Evolutionary conservation across 2,888 invertebrate species (phyloP).

Genomic region (Euclidia mi): DNA sequence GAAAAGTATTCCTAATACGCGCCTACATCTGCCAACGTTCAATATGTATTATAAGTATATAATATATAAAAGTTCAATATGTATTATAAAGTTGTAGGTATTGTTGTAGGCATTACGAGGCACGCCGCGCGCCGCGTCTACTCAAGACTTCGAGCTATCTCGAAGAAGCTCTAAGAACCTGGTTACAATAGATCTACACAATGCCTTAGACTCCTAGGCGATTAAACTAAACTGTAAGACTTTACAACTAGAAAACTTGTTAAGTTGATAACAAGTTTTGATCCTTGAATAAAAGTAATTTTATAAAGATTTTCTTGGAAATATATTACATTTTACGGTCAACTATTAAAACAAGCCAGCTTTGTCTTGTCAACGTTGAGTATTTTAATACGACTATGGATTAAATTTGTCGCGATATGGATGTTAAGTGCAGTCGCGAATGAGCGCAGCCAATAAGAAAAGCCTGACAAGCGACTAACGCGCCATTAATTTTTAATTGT

Average conservation of each 20-base stretch:
- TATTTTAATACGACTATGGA: too few species aligned
- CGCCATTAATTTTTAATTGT: too few species aligned
- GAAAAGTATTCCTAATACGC: too few species aligned
- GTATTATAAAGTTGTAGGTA: background rate
- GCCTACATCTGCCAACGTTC: too few species aligned
- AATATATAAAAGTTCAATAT: too few species aligned
- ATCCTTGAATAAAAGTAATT: slow-evolving; percentile 18
- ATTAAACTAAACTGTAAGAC: slow-evolving; percentile 14
- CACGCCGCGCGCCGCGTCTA: slow-evolving; percentile 1
- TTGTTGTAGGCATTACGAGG: background rate
- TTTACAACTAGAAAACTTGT: slow-evolving; percentile 17
- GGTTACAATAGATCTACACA: slow-evolving; percentile 15
- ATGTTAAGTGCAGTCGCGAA: too few species aligned
- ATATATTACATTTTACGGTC: background rate
- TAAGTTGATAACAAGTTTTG: slow-evolving; percentile 22
- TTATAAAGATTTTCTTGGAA: slow-evolving; percentile 1
- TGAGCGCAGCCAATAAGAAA: too few species aligned
- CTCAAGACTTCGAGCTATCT: slow-evolving; percentile 8
- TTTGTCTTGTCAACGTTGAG: slow-evolving; percentile 2
- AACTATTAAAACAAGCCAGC: background rate
- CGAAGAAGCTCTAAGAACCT: slow-evolving; percentile 1
- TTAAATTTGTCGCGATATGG: too few species aligned
- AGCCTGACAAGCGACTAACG: too few species aligned
- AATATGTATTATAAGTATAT: too few species aligned
- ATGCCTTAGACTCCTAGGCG: slow-evolving; percentile 6